Evolutionary conservation across 2,113 vertebrate species (phyloP).

Genomic region (Pomatostomus ruficeps): DNA sequence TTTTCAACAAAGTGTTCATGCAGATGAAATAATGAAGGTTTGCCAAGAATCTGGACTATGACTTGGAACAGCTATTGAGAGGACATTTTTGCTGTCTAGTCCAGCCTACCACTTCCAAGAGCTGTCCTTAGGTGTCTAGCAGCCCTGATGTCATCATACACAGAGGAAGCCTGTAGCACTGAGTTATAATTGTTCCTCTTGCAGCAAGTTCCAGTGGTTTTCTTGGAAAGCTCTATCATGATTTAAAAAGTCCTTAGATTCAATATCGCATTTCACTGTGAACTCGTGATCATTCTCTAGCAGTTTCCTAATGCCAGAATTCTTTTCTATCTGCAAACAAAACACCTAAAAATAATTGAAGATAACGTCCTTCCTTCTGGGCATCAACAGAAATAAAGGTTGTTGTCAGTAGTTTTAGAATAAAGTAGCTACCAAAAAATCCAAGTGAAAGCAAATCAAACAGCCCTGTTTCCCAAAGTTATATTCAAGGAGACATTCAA

Average conservation of each 20-base stretch:
- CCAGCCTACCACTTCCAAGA: neutral
- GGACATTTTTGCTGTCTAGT: neutral
- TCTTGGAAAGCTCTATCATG: neutral
- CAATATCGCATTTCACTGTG: neutral
- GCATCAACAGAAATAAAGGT: neutral
- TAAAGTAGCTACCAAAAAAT: neutral
- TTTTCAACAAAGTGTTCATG: neutral
- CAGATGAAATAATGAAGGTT: neutral
- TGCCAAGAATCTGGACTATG: neutral
- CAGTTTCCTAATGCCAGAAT: neutral
- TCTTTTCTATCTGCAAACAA: neutral
- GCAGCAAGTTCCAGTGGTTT: neutral
- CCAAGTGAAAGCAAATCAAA: neutral
- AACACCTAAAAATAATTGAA: neutral
- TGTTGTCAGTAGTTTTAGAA: neutral
- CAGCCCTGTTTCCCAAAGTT: neutral
- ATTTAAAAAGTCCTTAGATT: neutral
- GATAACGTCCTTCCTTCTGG: neutral
- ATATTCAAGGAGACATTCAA: neutral
- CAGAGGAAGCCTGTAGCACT: neutral
- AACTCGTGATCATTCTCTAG: neutral
- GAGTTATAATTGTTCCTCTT: neutral
- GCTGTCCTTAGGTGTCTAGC: neutral
- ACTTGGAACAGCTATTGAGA: neutral
- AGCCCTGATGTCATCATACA: neutral